Conservation (phyloP, 1,140 invertebrate species). For the Micrasema longulum region DNA sequence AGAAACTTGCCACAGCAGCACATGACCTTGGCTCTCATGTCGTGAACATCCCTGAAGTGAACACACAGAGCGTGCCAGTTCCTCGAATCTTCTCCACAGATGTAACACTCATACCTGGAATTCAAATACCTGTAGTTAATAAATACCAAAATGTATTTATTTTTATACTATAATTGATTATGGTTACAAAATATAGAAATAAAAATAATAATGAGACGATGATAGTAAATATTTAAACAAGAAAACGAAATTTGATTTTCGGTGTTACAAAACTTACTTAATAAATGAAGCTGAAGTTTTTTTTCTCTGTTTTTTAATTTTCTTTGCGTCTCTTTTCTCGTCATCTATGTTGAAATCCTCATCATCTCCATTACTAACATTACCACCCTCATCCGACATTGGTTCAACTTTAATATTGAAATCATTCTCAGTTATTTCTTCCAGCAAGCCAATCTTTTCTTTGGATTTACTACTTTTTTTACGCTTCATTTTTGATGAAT, state of each 20-base stretch:
- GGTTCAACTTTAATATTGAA: conserved; percentile 48
- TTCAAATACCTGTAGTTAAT: no score
- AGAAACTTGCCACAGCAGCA: conserved; percentile 53
- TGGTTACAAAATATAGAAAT: no score
- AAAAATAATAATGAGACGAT: no score
- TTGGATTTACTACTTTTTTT: conserved; percentile 50
- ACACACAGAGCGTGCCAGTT: conserved; percentile 54
- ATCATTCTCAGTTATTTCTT: conserved; percentile 35
- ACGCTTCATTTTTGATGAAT: conserved; percentile 49
- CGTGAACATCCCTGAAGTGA: conserved; percentile 50
- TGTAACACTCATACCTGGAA: conserved; percentile 53
- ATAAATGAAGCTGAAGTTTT: conserved; percentile 31
- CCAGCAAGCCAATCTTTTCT: conserved; percentile 34
- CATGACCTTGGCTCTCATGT: conserved; percentile 49
- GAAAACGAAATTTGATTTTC: no score
- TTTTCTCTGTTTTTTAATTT: conserved; percentile 42
- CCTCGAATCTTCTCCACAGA: conserved; percentile 48
- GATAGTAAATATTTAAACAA: no score
- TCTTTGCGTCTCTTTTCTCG: conserved; percentile 26
- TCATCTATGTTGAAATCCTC: neutral
- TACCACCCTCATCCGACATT: conserved; percentile 44
- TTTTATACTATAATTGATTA: no score
- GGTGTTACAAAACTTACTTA: conserved; percentile 37
- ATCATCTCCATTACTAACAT: conserved; percentile 9
- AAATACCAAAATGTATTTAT: no score